Evolutionary conservation across 1,140 invertebrate species (phyloP).

Genomic region (Microvelia longipes): DNA sequence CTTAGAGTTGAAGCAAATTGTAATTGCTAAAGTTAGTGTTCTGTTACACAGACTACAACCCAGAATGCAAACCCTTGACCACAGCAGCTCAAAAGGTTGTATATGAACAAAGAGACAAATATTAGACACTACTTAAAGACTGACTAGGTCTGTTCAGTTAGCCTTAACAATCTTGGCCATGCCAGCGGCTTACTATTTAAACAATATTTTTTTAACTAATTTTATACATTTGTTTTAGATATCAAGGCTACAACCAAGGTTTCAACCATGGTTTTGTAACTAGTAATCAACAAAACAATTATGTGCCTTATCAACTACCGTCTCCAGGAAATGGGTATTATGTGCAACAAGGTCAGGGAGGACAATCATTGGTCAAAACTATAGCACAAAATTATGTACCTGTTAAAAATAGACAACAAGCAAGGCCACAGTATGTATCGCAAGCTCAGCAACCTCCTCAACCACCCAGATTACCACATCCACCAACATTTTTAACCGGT

Average conservation of each 20-base stretch:
- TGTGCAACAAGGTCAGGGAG: not conserved
- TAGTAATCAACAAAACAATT: constrained; percentile 2
- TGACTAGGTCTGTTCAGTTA: no score
- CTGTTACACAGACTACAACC: no score
- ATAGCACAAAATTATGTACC: constrained; percentile 17
- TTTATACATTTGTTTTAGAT: not conserved
- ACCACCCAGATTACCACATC: not conserved
- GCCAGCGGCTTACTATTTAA: no score
- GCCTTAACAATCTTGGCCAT: no score
- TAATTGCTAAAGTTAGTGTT: no score
- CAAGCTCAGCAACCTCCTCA: not conserved
- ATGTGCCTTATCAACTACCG: not conserved
- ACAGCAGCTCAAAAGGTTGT: no score
- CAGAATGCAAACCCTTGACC: no score
- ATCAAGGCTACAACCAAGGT: not conserved
- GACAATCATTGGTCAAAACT: constrained; percentile 5
- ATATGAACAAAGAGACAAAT: no score
- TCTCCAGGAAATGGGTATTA: not conserved
- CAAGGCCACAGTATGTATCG: not conserved
- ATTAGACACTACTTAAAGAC: no score
- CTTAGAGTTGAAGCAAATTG: no score
- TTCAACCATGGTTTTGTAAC: not conserved
- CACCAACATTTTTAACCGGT: not conserved
- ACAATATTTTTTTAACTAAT: no score
- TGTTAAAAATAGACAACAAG: not conserved